A percentile compares a stretch with the other conserved stretches of the same genome.
phyloP scores from a whole-genome alignment of 2,113 vertebrate species.

The Sialia sialis region DNA sequence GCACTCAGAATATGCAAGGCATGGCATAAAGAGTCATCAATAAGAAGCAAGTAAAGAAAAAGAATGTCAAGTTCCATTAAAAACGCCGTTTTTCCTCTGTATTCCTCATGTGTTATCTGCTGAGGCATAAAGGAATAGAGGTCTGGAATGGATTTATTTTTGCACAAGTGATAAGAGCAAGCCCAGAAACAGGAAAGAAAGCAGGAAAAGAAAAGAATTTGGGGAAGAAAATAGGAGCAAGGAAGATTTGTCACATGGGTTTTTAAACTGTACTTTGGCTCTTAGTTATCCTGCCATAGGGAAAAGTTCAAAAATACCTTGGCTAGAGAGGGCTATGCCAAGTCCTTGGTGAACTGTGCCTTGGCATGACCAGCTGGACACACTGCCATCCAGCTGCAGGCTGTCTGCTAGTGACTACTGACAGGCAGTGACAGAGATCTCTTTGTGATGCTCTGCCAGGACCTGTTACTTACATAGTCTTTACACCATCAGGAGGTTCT shows the following conservation, averaged over 20 bases:
- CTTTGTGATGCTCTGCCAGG: not conserved
- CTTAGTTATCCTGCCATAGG: not conserved
- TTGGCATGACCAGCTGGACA: not conserved
- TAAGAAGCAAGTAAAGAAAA: not conserved
- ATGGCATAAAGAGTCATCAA: not conserved
- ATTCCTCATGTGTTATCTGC: not conserved
- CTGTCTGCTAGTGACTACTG: not conserved
- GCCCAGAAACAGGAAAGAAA: not conserved
- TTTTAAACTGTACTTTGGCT: not conserved
- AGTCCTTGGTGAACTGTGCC: not conserved
- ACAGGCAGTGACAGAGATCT: not conserved
- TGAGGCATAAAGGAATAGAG: not conserved
- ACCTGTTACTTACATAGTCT: not conserved
- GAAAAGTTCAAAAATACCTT: not conserved
- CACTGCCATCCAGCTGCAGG: too few species aligned
- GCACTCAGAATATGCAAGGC: not conserved
- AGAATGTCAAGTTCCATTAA: not conserved
- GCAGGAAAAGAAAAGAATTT: not conserved
- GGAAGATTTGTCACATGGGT: not conserved
- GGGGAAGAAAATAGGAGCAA: not conserved
- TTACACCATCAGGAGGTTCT: not conserved
- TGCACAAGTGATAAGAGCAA: not conserved
- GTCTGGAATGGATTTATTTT: not conserved
- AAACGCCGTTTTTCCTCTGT: not conserved
- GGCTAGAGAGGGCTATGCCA: not conserved